Evolutionary conservation across 2,888 invertebrate genomes (phyloP), one percentile per base, ranked within the genome.

Genomic region (Caenorhabditis sp.): DNA sequence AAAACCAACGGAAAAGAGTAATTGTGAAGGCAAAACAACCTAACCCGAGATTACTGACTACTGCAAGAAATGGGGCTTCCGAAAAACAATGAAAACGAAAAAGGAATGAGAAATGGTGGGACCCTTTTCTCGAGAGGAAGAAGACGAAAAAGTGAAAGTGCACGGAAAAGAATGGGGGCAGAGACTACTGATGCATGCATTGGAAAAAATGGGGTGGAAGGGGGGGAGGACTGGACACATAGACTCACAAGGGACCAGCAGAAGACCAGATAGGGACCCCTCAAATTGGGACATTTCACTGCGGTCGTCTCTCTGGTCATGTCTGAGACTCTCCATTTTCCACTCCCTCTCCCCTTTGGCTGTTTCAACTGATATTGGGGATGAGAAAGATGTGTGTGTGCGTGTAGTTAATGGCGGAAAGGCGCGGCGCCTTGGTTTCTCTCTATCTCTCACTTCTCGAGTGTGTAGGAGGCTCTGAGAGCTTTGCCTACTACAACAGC

Each of bases 381-480:
- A 5, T 24, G 58, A 35, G 35, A 58, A 63, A 44, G 35, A 41
- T 24, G 54, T 19, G 44, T 44, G 44, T 44, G 31, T 38, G 31
- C 31, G 49, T 16, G 51, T 51, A 41, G 54, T 26, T 44, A 59
- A 26, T 47, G 63, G 24, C 7, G 63, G 54, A 63, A 75, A 75
- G 66, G 74, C 74, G 74, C 74, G 44, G 74, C 64, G 74, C 74
- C 74, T 66, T 47, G 22, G 51, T 24, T 56, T 61, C 74, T 64
- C 22, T 64, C 41, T 72, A 12, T 61, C 70, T 54, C 72, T 51
- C 56, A 19, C 44, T 41, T 66, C 35, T 75, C 66, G 56, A 75
- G 74, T 75, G 74, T 75, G 73, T 51, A 75, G 64, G 74, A 66
- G 74, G 74, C 64, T 58, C 56, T 19, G 56, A 61, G 73, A 66